Evolutionary conservation across 2,797 vertebrate genomes (phyloP), one percentile per base, ranked within the genome.

Genomic region (Rhynchotus rufescens): DNA sequence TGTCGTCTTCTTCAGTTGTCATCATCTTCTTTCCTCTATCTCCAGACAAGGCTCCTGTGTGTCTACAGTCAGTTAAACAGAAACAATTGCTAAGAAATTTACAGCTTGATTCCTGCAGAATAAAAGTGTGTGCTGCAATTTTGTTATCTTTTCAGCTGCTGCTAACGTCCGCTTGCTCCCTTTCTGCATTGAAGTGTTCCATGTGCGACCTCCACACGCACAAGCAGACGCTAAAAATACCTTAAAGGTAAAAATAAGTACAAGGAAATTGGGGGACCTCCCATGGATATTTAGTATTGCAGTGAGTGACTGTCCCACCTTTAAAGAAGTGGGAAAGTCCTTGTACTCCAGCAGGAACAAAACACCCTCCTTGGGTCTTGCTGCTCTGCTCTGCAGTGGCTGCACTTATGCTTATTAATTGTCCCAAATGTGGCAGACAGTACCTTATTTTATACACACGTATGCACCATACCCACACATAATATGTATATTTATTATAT

Each of bases 401-500:
- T 74, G 25, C 19, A 36, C 16, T 69, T 79, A 23, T 62, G 23
- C 32, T 32, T 44, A 28, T 30, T 30, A 28, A 1, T 47, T 71
- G 5, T 69, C 28, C 17, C 21, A 80, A 52, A 25, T 9, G 28
- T 6, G 51, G n/a, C 36, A 84, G 23, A 28, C 22, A 86, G 59
- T 36, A 66, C 2, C 61, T 56, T 10, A 22, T 62, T 74, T 56
- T 78, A 64, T n/a, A 78, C 2, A 32, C 2, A 15, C 9, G 30
- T n/a, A 56, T 19, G 10, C 52, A 67, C 25, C 2, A 20, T 6
- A 34, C 4, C 52, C 1, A 7, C 4, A 0, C 14, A 15, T 60
- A 23, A 51, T 14, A 11, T 16, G 34, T n/a, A 6, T 32, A 52
- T 47, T 38, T 32, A 52, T 47, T 38, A 28, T 56, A 30, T 56